These are phyloP conservation scores for Oophaga pumilio DNA, from an alignment of 2,113 vertebrate genomes.

Conservation along the genomic window DNA sequence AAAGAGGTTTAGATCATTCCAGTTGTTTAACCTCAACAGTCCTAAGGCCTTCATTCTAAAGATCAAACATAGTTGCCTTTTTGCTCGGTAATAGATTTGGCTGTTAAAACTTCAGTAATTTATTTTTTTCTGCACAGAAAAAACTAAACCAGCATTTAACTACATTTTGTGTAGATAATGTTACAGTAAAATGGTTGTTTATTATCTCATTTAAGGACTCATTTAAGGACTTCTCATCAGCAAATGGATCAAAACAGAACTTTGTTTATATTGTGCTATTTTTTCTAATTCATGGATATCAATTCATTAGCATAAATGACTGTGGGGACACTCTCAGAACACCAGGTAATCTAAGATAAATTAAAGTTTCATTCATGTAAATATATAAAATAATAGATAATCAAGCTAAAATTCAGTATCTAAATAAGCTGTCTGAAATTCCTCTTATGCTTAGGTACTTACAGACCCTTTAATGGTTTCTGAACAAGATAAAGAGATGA, in stretches of 20 bases:
- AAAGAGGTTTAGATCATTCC: too few species aligned
- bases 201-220: slow-evolving; percentile 15
- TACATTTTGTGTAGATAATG: background rate
- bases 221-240: slow-evolving; percentile 16
- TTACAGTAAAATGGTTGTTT: background rate
- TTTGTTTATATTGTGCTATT: slow-evolving; percentile 19
- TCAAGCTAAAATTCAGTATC: background rate
- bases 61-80: too few species aligned
- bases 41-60: too few species aligned
- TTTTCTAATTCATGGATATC: slow-evolving; percentile 30
- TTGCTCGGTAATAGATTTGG: too few species aligned
- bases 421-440: background rate
- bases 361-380: background rate
- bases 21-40: too few species aligned
- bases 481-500: background rate
- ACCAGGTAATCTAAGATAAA: slow-evolving; percentile 39
- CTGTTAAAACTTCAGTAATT: too few species aligned
- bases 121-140: background rate
- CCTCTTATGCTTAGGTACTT: background rate
- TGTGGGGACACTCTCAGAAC: slow-evolving; percentile 1
- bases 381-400: background rate
- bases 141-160: background rate
- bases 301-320: background rate
- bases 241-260: background rate
- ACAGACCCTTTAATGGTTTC: background rate